These are phyloP conservation scores for Peromyscus aztecus DNA, from an alignment of 2,797 vertebrate genomes.

Conservation along the genomic window DNA sequence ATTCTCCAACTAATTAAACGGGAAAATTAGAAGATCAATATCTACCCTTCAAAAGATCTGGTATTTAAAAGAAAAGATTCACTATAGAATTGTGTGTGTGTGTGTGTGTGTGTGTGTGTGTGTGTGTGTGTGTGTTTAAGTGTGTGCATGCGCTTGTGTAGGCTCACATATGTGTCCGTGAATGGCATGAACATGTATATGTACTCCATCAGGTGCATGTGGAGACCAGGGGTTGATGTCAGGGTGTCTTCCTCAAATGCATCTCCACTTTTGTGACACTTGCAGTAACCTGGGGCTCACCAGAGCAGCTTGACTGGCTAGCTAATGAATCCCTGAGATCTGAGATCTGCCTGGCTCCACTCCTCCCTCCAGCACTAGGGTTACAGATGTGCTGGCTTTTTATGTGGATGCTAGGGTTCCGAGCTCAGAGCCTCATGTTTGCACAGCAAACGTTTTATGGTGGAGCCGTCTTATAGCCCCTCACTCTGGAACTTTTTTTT, in stretches of 20 bases:
- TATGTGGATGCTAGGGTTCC: not conserved
- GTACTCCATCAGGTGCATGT: not conserved
- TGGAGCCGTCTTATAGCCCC: not conserved
- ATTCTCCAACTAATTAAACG: slow-evolving; percentile 63
- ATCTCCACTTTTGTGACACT: not conserved
- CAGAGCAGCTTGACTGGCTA: not conserved
- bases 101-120: not conserved
- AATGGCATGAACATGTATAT: not conserved
- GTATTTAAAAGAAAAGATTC: slow-evolving; percentile 52
- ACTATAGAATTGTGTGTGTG: not conserved
- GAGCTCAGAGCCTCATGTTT: not conserved
- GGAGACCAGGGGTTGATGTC: not conserved
- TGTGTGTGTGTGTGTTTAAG: not conserved
- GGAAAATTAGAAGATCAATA: slow-evolving; percentile 58
- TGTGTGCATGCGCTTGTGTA: not conserved
- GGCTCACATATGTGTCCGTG: not conserved
- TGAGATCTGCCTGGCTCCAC: not conserved
- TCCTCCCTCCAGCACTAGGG: not conserved
- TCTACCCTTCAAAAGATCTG: slow-evolving; percentile 54
- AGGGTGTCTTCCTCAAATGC: not conserved
- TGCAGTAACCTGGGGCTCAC: not conserved
- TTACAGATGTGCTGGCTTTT: not conserved
- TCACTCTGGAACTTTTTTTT: slow-evolving; percentile 12
- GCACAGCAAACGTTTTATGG: not conserved
- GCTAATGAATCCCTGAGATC: not conserved